Evolutionary conservation across 2,113 vertebrate species (phyloP).

Genomic region (Cyanoramphus novaezelandiae): DNA sequence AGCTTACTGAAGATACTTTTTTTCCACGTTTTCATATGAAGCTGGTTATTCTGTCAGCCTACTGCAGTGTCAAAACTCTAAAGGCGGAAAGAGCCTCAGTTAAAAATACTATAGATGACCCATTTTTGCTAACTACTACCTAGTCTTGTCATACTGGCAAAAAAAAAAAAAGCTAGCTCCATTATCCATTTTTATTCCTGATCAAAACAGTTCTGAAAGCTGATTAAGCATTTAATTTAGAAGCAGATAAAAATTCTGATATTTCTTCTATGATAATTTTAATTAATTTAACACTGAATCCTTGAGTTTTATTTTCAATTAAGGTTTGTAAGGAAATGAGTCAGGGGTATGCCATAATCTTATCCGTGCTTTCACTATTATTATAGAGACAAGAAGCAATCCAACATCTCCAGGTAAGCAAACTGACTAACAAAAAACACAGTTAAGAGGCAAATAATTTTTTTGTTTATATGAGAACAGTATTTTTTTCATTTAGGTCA

Average conservation of each 20-base stretch:
- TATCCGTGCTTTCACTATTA: background rate
- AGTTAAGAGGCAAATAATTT: background rate
- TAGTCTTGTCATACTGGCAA: background rate
- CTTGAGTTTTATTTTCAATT: background rate
- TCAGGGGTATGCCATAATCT: background rate
- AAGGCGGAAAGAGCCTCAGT: background rate
- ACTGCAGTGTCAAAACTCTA: background rate
- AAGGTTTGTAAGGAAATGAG: background rate
- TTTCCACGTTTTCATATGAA: background rate
- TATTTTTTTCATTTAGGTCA: background rate
- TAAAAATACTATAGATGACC: background rate
- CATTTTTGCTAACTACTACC: background rate
- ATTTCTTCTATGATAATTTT: background rate
- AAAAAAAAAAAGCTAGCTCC: background rate
- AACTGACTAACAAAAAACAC: background rate
- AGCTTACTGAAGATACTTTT: background rate
- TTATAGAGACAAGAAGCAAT: background rate
- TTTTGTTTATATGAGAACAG: background rate
- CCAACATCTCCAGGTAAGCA: background rate
- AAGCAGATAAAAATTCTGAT: background rate
- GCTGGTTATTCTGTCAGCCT: background rate
- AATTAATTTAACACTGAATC: background rate
- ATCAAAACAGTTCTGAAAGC: background rate
- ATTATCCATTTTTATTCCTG: background rate
- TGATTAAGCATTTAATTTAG: background rate